A percentile compares a stretch with the other conserved stretches of the same genome.
Conservation (phyloP, 2,797 vertebrate species). For the Lepilemur ruficaudatus region DNA sequence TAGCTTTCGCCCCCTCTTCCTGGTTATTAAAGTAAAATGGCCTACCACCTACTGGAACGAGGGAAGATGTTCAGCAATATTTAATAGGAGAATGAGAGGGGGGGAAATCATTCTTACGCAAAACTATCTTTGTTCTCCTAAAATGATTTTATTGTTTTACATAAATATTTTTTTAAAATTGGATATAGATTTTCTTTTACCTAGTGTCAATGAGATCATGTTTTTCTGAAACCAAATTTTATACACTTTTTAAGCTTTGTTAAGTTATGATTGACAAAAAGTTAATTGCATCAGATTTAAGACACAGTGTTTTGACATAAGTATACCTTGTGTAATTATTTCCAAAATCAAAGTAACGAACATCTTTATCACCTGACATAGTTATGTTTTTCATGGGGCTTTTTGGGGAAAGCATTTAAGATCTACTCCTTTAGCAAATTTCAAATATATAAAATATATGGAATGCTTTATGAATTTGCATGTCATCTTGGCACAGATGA, state of each 20-base stretch:
- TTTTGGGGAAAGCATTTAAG: not conserved
- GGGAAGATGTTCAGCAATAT: not conserved
- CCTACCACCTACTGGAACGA: not conserved
- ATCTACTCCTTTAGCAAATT: not conserved
- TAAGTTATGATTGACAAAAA: not conserved
- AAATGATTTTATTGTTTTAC: not conserved
- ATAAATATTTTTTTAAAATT: not conserved
- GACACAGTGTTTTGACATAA: not conserved
- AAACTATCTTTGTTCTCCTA: not conserved
- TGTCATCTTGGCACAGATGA: not conserved
- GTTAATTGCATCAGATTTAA: not conserved
- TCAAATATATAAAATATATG: not conserved
- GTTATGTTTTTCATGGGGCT: accelerated
- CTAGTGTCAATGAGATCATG: not conserved
- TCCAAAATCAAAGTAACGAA: not conserved
- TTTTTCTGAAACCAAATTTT: not conserved
- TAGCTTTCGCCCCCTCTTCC: not conserved
- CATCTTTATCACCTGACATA: no score
- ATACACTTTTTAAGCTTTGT: not conserved
- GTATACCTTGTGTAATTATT: not conserved
- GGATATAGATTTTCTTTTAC: not conserved
- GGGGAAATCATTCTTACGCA: not conserved
- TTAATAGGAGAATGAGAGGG: not conserved
- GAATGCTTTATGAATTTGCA: not conserved
- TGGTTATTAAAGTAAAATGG: not conserved